Evolutionary conservation across 2,888 invertebrate genomes (phyloP), one percentile per base, ranked within the genome.

Genomic region (Nowickia ferox): DNA sequence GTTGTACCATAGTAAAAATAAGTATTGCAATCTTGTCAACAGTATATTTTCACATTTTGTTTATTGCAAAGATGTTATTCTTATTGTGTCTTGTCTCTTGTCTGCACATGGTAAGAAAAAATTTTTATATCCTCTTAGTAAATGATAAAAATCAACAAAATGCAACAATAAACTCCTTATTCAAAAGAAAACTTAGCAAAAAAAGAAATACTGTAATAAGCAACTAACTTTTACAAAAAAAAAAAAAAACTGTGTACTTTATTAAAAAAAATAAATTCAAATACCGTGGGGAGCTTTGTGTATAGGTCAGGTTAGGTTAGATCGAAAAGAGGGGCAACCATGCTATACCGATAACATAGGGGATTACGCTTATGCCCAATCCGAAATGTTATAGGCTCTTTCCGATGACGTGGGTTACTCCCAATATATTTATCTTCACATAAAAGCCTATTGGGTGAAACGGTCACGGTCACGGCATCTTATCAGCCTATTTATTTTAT

Each of bases 61-160:
- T 78, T 69, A 38, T 68, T 59, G 63, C 72, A 48, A 57, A n/a
- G 10, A 57, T 48, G 9, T 63, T 48, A 38, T 44, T 65, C 17
- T 51, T 57, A 30, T 44, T 57, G 22, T 71, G 44, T 44, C 42
- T 61, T 30, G 30, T 40, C 57, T 71, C 44, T 44, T 77, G 17
- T 44, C 51, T 68, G 69, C 42, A 19, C 42, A 42, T 51, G 19
- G 19, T 13, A 22, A 1, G 55, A 63, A 78, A 53, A 71, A 76
- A 15, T 55, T 53, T 51, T 59, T 75, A 19, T 84, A 66, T 80
- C 84, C 84, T 81, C 68, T 68, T 69, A 82, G 63, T 69, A 63
- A 81, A 85, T 77, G 84, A 81, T 85, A 85, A 81, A 78, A 77
- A 78, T 85, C 81, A 85, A 85, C 81, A 74, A 77, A 77, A 69